Conservation (phyloP, 1,140 invertebrate species). For the Protaetia brevitarsis region DNA sequence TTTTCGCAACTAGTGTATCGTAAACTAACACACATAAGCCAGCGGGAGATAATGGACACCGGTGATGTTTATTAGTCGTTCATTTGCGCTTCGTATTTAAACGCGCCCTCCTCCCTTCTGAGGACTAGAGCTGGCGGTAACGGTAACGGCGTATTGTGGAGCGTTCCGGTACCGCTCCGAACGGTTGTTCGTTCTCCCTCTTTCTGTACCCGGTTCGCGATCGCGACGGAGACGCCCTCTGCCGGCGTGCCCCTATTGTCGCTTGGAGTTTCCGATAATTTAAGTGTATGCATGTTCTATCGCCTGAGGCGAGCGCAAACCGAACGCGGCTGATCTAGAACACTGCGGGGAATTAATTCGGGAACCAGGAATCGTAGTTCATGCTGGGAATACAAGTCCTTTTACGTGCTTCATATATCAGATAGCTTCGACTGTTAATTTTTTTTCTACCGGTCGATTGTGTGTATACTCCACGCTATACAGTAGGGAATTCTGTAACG, state of each 20-base stretch:
- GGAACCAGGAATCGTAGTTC: slow-evolving; percentile 22
- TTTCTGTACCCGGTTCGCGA: no score
- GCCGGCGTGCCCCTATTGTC: slow-evolving; percentile 40
- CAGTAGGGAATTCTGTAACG: neutral
- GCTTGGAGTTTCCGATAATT: slow-evolving; percentile 43
- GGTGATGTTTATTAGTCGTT: slow-evolving; percentile 18
- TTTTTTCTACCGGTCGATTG: neutral
- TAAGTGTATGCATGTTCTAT: slow-evolving; percentile 46
- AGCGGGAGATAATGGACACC: neutral
- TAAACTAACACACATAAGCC: neutral
- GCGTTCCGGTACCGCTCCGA: neutral
- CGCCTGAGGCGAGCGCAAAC: slow-evolving; percentile 44
- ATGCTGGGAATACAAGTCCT: slow-evolving; percentile 12
- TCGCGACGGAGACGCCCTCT: slow-evolving; percentile 22
- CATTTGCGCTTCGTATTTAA: slow-evolving; percentile 21
- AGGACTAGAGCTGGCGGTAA: slow-evolving; percentile 1
- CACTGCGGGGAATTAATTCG: slow-evolving; percentile 45
- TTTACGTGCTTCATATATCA: slow-evolving; percentile 11
- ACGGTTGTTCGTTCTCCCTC: neutral
- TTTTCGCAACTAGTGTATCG: neutral
- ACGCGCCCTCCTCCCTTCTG: slow-evolving; percentile 4
- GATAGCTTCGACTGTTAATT: slow-evolving; percentile 15
- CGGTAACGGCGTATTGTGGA: slow-evolving; percentile 17
- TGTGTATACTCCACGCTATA: neutral
- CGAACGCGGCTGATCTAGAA: slow-evolving; percentile 43